These are phyloP conservation scores for Philaenus spumarius DNA, from an alignment of 1,140 invertebrate species.

Conservation along the genomic window DNA sequence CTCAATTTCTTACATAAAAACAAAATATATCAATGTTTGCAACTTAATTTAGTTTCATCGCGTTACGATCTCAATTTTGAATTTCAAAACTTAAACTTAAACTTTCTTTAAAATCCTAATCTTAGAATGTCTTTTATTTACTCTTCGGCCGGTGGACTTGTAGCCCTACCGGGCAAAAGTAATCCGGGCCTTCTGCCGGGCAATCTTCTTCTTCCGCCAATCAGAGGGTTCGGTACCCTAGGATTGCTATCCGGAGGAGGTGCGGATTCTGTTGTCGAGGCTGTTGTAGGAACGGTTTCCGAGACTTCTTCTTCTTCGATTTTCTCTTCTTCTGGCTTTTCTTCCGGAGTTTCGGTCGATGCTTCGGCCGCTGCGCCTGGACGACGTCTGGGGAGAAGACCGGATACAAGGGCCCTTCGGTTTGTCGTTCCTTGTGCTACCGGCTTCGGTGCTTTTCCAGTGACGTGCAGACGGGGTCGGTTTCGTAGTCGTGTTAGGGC, in stretches of 20 bases:
- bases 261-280: slow-evolving; percentile 14
- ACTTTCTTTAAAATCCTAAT: too few species aligned
- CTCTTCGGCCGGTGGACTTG: not conserved
- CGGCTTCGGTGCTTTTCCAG: not conserved
- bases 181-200: slow-evolving; percentile 17
- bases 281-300: slow-evolving; percentile 2
- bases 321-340: slow-evolving; percentile 7
- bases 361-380: slow-evolving; percentile 15
- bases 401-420: slow-evolving; percentile 6
- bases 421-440: not conserved
- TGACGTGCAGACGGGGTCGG: slow-evolving; percentile 22
- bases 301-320: slow-evolving; percentile 14
- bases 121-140: not conserved
- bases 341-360: not conserved
- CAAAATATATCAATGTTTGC: too few species aligned
- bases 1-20: too few species aligned
- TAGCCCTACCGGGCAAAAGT: not conserved
- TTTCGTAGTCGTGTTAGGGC: slow-evolving; percentile 25
- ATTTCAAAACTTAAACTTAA: too few species aligned
- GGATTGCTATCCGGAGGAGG: not conserved
- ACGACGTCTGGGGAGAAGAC: slow-evolving; percentile 15
- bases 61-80: too few species aligned
- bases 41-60: too few species aligned
- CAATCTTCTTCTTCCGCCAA: slow-evolving; percentile 13
- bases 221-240: slow-evolving; percentile 6